phyloP scores from a whole-genome alignment of 2,113 vertebrate species.

The Aptenodytes forsteri region DNA sequence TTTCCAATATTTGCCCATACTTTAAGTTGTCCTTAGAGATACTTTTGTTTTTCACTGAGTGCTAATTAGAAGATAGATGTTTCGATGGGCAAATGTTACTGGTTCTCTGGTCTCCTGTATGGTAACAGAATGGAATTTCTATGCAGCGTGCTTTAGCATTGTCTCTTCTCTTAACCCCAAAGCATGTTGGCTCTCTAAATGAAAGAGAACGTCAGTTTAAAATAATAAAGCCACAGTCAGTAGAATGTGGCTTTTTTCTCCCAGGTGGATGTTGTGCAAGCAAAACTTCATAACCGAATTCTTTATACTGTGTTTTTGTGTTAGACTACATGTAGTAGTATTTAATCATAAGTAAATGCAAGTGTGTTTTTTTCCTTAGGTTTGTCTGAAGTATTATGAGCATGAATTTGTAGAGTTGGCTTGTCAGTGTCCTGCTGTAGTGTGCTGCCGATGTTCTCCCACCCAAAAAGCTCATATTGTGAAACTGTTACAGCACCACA shows the following conservation, averaged over 20 bases:
- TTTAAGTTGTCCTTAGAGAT: background rate
- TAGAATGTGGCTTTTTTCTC: background rate
- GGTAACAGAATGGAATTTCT: background rate
- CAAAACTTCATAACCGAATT: background rate
- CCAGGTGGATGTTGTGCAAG: background rate
- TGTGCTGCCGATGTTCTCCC: conserved; percentile 96
- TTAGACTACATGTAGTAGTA: background rate
- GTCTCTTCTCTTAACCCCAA: background rate
- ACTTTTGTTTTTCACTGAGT: background rate
- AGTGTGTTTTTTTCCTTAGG: conserved; percentile 64
- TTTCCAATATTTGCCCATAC: background rate
- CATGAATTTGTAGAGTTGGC: conserved; percentile 96
- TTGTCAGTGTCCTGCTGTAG: conserved; percentile 95
- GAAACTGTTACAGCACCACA: conserved; percentile 89
- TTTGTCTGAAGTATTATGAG: conserved; percentile 94
- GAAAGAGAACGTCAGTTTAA: background rate
- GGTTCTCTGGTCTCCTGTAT: background rate
- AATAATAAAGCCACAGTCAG: background rate
- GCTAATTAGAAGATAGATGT: background rate
- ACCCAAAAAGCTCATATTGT: conserved; percentile 97
- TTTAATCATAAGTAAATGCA: background rate
- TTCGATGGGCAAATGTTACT: background rate
- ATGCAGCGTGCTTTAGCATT: background rate
- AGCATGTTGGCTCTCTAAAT: background rate
- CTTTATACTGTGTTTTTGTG: background rate